phyloP scores from a whole-genome alignment of 2,888 invertebrate species.

The Melieria omissa region DNA sequence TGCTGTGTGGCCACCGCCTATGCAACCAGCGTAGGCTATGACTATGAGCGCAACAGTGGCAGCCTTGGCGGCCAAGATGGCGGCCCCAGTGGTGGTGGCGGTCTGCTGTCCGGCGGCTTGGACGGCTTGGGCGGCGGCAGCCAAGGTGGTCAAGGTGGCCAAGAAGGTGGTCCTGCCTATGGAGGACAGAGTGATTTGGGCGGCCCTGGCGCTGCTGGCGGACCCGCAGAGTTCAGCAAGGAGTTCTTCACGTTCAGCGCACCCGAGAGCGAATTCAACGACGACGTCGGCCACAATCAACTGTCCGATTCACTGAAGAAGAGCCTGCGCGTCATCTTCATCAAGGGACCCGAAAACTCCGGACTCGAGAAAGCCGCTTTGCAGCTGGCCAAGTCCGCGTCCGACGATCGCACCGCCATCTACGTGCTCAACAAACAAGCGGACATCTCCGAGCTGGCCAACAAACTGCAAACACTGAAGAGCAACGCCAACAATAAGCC shows the following conservation, averaged over 20 bases:
- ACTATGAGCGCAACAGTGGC: slow-evolving; percentile 40
- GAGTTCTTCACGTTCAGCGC: slow-evolving; percentile 61
- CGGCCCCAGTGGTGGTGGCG: slow-evolving; percentile 17
- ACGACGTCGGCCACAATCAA: slow-evolving; percentile 48
- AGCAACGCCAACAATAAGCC: slow-evolving; percentile 52
- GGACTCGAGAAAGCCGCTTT: slow-evolving; percentile 58
- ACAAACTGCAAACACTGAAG: slow-evolving; percentile 53
- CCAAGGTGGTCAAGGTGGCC: slow-evolving; percentile 15
- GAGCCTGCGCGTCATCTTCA: slow-evolving; percentile 62
- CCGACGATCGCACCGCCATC: slow-evolving; percentile 60
- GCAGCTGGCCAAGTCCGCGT: slow-evolving; percentile 55
- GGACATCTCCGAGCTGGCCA: slow-evolving; percentile 54
- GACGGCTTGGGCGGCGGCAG: slow-evolving; percentile 18
- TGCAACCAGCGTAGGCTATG: slow-evolving; percentile 46
- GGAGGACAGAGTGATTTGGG: not conserved
- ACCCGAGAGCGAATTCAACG: slow-evolving; percentile 59
- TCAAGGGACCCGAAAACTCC: slow-evolving; percentile 62
- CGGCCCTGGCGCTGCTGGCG: not conserved
- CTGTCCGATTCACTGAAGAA: slow-evolving; percentile 50
- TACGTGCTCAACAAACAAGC: slow-evolving; percentile 61
- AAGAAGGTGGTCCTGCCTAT: slow-evolving; percentile 22
- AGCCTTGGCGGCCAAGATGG: slow-evolving; percentile 10
- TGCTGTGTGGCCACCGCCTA: slow-evolving; percentile 45
- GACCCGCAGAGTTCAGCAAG: slow-evolving; percentile 37
- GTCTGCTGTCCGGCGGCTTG: not conserved